These are phyloP conservation scores for Diploptera punctata DNA, from an alignment of 2,888 invertebrate species.

Conservation along the genomic window DNA sequence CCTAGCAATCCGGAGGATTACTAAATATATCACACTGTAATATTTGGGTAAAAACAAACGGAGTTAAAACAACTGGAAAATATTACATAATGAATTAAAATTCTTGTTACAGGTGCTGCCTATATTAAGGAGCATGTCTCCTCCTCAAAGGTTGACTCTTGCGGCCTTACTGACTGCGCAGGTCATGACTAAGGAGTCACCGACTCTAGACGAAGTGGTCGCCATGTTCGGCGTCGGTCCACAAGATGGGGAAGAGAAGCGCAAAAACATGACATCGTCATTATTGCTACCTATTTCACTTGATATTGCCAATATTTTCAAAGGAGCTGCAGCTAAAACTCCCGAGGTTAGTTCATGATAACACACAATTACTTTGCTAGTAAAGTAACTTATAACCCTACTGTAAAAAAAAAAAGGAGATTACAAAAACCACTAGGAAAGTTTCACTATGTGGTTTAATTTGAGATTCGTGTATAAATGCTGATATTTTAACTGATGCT, in stretches of 20 bases:
- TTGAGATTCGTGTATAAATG: too few species aligned
- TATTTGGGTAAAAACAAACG: too few species aligned
- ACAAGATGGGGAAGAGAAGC: conserved; percentile 50
- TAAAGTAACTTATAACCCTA: too few species aligned
- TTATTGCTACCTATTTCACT: conserved; percentile 67
- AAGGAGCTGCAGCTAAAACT: conserved; percentile 41
- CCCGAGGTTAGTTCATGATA: conserved; percentile 1
- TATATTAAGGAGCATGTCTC: conserved; percentile 67
- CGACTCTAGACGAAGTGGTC: conserved; percentile 65
- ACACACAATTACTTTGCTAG: too few species aligned
- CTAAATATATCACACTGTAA: too few species aligned
- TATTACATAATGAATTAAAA: too few species aligned
- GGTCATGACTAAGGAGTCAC: conserved; percentile 59
- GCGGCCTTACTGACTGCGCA: conserved; percentile 67
- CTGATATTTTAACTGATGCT: too few species aligned
- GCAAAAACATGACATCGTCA: not conserved
- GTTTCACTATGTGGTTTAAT: too few species aligned
- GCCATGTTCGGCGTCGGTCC: conserved; percentile 46
- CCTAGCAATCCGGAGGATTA: too few species aligned
- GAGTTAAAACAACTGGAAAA: too few species aligned
- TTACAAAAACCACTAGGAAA: too few species aligned
- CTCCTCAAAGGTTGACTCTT: conserved; percentile 66
- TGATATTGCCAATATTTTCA: conserved; percentile 68
- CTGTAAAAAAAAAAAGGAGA: too few species aligned
- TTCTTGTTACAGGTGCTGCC: conserved; percentile 64